These are phyloP conservation scores for Ceratoteleas bidentatus DNA, from an alignment of 1,140 invertebrate genomes.

Conservation along the genomic window DNA sequence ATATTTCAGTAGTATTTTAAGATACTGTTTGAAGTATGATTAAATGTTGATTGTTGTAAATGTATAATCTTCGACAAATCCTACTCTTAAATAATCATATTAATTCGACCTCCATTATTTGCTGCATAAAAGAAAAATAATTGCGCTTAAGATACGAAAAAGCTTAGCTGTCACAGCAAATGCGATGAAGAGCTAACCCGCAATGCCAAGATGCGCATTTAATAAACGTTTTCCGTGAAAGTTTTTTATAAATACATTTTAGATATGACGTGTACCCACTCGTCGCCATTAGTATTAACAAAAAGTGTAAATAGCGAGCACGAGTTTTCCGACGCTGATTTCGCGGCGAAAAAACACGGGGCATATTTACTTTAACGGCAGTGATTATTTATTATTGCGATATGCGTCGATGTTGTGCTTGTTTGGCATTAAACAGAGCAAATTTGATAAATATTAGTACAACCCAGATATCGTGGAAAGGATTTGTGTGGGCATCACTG, in stretches of 20 bases:
- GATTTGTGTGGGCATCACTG: slow-evolving; percentile 4
- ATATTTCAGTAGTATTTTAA: no score
- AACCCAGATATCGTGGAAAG: not conserved
- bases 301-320: slow-evolving; percentile 9
- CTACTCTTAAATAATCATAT: no score
- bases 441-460: slow-evolving; percentile 39
- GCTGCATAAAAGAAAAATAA: no score
- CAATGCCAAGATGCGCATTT: not conserved
- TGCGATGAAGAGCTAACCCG: no score
- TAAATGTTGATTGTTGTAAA: no score
- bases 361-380: slow-evolving; percentile 21
- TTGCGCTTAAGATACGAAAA: no score
- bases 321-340: not conserved
- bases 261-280: no score
- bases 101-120: no score
- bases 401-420: slow-evolving; percentile 6
- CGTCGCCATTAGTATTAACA: slow-evolving; percentile 6
- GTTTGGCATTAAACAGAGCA: slow-evolving; percentile 30
- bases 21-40: no score
- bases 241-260: no score
- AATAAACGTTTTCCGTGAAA: not conserved
- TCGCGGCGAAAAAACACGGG: slow-evolving; percentile 17
- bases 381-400: slow-evolving; percentile 27
- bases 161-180: no score
- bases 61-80: no score